Evolutionary conservation across 2,113 vertebrate species (phyloP), one percentile per base, ranked within the genome.

Genomic region (Albula glossodonta): DNA sequence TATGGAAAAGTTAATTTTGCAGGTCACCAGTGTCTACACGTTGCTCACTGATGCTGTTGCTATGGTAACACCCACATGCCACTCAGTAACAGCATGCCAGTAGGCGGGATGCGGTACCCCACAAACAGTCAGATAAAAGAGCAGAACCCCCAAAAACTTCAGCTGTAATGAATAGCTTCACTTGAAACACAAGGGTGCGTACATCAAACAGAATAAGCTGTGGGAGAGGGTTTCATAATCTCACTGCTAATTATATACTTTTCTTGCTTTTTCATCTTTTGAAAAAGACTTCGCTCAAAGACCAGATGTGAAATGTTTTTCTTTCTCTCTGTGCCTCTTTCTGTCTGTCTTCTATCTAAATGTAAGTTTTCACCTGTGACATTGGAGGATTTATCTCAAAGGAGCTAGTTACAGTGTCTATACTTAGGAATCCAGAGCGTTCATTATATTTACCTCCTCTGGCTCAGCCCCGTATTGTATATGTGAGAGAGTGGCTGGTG

Each of bases 231-330:
- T 74, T 84, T 84, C 82, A 83, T 63, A 70, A 49, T 9, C 60
- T 31, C 83, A 4, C 8, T 53, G 50, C 83, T 84, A 78, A 84
- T 84, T 78, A 84, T 78, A 52, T 53, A 84, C 52, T 78, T 84
- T 53, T 78, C 83, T 25, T 66, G 56, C 83, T 51, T 51, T 31
- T 63, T 19, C 5, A 52, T 49, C 50, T 31, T 53, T 56, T 56
- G 70, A 78, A 70, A 78, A 50, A 84, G 13, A 15, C 11, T 60
- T 60, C 9, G 3, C 56, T 60, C 56, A 60, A 12, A 70, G 22
- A 6, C 63, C 63, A 70, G 63, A n/a, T 70, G 63, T 70, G 63
- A 70, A 60, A 15, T 70, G 2, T 70, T 70, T 56, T 56, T 56
- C 12, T 56, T 12, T 12, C 3, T 22, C 22, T 60, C 56, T 60